Conservation (phyloP, 2,797 vertebrate genomes). For the Nannoperca obscura region DNA sequence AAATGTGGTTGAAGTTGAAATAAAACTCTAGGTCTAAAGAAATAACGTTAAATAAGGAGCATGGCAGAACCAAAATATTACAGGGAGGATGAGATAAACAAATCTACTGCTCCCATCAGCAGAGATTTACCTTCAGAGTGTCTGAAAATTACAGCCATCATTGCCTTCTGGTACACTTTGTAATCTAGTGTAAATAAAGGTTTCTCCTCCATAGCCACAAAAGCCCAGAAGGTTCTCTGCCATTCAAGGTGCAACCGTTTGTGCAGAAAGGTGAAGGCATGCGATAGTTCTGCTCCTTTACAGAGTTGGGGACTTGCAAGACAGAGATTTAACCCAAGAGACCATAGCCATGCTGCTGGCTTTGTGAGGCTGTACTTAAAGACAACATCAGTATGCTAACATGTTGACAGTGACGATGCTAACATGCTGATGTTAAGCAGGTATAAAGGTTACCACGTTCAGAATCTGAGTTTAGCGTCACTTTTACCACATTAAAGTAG, state of each 20-base stretch:
- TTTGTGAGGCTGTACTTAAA: not conserved
- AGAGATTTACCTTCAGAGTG: not conserved
- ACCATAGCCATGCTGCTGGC: not conserved
- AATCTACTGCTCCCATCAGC: constrained; percentile 11
- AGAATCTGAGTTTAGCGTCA: not conserved
- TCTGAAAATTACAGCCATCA: not conserved
- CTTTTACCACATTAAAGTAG: too few species aligned
- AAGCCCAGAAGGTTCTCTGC: not conserved
- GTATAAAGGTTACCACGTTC: not conserved
- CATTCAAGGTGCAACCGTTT: not conserved
- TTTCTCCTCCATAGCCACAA: not conserved
- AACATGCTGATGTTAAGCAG: not conserved
- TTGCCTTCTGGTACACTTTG: not conserved
- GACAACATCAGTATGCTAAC: not conserved
- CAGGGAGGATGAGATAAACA: constrained; percentile 8
- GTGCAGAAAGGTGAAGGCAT: not conserved
- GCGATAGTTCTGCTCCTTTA: not conserved
- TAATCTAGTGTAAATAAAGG: constrained; percentile 4
- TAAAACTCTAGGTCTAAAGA: not conserved
- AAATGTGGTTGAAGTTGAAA: constrained; percentile 8
- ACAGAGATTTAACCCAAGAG: not conserved
- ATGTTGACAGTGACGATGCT: not conserved
- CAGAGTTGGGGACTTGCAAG: not conserved
- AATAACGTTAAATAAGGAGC: constrained; percentile 13
- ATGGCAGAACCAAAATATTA: constrained; percentile 4